Base-by-base conservation (phyloP, 2,888 invertebrate genomes). In the Agrilus mali region DNA sequence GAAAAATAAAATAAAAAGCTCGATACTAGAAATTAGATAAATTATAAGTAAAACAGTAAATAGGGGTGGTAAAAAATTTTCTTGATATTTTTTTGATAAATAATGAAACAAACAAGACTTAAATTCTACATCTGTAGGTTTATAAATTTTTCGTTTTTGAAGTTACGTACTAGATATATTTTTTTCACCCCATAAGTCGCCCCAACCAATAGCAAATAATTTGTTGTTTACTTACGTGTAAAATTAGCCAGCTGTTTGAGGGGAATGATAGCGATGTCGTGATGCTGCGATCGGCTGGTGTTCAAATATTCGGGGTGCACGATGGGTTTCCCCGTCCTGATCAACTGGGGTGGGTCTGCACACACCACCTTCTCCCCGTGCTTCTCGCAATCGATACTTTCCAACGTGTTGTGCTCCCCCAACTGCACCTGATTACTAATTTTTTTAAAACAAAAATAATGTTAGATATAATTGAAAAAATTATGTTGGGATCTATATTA, bases 241-340 rank as follows among this genome's bases (percentile, higher is more conserved):
- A 66, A 66, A 14, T 61, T 64, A 3, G 67, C 68, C 5, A 58
- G 51, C 34, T 56, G 55, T 27, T 54, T 59, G 38, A 74, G 50
- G 44, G 68, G 65, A 27, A 74, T 55, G 32, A 74, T 50, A 2
- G 71, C 74, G 13, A 75, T 69, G 50, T 75, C 74, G 43, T 61
- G 56, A 45, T 63, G 60, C 12, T 47, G 41, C 3, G 13, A 31
- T 15, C 46, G 47, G 6, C 55, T 52, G 15, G 51, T 49, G 39
- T 48, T 48, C 46, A 64, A 53, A 57, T 73, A 74, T 1, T 62
- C 56, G 0, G 63, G 61, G 50, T 74, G 71, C 0, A 67, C 56
- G 33, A 69, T 67, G 33, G 58, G 58, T 40, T 59, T 57, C 41
- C 65, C 66, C 4, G 71, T 67, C 15, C 63, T 59, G 14, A 71